phyloP scores from a whole-genome alignment of 2,888 invertebrate genomes.

The Ophraella communa region DNA sequence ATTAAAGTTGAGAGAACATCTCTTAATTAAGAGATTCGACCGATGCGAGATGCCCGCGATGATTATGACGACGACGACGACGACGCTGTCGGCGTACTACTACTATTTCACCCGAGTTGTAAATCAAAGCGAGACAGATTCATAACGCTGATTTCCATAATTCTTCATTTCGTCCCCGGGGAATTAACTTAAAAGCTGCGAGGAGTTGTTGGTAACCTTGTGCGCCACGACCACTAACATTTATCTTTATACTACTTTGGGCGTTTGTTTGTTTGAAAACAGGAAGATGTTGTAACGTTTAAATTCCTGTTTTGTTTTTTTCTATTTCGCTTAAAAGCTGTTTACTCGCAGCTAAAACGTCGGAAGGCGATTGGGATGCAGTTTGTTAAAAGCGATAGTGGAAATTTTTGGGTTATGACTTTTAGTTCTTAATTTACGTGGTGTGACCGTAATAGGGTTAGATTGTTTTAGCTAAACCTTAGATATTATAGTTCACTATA shows the following conservation, averaged over 20 bases:
- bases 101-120: too few species aligned
- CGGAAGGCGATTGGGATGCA: too few species aligned
- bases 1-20: conserved; percentile 7
- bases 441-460: too few species aligned
- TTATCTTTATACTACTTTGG: conserved; percentile 9
- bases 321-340: too few species aligned
- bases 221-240: conserved; percentile 9
- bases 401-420: too few species aligned
- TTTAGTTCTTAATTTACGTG: too few species aligned
- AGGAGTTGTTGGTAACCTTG: conserved; percentile 15
- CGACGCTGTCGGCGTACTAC: background rate
- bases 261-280: background rate
- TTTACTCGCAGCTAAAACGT: too few species aligned
- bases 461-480: too few species aligned
- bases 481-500: too few species aligned
- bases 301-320: too few species aligned
- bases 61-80: background rate
- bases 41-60: too few species aligned
- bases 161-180: conserved; percentile 32
- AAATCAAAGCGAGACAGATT: conserved; percentile 34
- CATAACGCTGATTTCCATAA: conserved; percentile 36
- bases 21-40: background rate
- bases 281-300: background rate
- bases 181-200: conserved; percentile 21
- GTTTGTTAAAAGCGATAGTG: too few species aligned